Conservation (phyloP, 2,113 vertebrate genomes). For the Indicator maculatus region DNA sequence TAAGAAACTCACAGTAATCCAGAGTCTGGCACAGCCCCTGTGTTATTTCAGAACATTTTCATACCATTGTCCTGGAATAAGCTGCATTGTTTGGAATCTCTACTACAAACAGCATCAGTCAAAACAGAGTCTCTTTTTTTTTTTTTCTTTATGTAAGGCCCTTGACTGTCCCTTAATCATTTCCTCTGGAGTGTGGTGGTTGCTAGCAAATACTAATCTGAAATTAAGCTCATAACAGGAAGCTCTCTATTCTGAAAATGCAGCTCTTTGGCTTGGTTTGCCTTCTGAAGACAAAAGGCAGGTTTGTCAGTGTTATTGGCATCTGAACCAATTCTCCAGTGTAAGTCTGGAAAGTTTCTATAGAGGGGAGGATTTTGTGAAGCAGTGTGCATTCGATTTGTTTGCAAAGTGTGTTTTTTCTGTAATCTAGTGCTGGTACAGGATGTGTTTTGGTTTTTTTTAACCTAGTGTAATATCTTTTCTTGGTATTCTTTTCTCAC, state of each 20-base stretch:
- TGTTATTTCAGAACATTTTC: neutral
- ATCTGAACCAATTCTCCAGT: slow-evolving; percentile 36
- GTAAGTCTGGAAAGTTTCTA: neutral
- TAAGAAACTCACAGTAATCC: neutral
- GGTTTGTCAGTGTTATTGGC: neutral
- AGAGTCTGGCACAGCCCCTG: neutral
- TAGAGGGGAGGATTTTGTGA: neutral
- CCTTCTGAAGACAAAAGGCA: slow-evolving; percentile 41
- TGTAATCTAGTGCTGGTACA: slow-evolving; percentile 32
- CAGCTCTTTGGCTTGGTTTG: neutral
- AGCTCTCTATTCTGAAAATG: slow-evolving; percentile 15
- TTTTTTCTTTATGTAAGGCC: neutral
- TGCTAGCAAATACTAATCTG: slow-evolving; percentile 47
- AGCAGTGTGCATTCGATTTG: slow-evolving; percentile 28
- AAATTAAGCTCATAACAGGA: slow-evolving; percentile 59
- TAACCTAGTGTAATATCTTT: neutral
- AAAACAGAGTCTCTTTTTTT: neutral
- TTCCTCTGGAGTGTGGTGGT: slow-evolving; percentile 55
- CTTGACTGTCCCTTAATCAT: slow-evolving; percentile 16
- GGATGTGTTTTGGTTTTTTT: neutral
- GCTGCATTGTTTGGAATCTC: neutral
- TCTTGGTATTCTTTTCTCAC: neutral
- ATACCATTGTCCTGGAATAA: neutral
- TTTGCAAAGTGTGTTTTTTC: neutral
- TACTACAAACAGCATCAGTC: neutral